phyloP scores from a whole-genome alignment of 2,797 vertebrate species.

The Mionectes olivaceus region DNA sequence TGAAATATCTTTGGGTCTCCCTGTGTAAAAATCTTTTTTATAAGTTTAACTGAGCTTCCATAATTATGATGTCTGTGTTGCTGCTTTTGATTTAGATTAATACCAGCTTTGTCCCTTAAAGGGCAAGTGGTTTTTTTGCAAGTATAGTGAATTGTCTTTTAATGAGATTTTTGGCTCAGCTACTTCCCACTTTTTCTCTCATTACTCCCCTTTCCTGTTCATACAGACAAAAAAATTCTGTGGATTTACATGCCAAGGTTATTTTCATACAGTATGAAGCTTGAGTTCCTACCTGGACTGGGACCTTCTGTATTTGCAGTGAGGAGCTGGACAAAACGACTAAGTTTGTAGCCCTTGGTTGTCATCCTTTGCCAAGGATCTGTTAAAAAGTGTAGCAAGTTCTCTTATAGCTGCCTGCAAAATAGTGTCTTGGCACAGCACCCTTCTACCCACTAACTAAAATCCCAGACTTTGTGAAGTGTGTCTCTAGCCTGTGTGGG shows the following conservation, averaged over 20 bases:
- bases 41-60: not conserved
- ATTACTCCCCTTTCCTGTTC: not conserved
- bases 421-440: not conserved
- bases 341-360: not conserved
- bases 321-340: not conserved
- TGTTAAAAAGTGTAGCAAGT: not conserved
- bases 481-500: not conserved
- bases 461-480: not conserved
- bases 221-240: not conserved
- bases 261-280: not conserved
- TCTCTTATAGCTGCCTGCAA: not conserved
- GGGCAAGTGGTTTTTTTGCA: not conserved
- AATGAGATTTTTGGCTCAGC: not conserved
- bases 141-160: not conserved
- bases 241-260: not conserved
- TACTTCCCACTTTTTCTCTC: not conserved
- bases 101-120: accelerated
- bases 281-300: not conserved
- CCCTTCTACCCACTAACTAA: not conserved
- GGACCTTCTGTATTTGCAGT: not conserved
- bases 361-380: not conserved
- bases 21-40: not conserved
- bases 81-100: not conserved
- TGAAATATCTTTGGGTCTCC: not conserved
- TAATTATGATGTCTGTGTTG: not conserved